Evolutionary conservation across 2,797 vertebrate genomes (phyloP).

Genomic region (Peromyscus aztecus): DNA sequence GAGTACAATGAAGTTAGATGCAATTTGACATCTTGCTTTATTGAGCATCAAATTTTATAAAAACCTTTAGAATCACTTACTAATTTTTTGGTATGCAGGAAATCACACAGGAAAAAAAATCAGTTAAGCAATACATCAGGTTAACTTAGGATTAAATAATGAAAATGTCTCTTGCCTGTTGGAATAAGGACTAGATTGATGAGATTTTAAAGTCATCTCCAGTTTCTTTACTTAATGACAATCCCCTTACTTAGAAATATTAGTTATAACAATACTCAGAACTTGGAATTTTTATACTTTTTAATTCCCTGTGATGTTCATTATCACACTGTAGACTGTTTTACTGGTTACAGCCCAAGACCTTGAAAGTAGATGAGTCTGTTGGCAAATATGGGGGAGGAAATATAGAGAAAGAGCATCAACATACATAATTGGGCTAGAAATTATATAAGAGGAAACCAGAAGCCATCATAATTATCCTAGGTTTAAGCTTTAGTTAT

Average conservation of each 20-base stretch:
- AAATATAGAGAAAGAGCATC: conserved; percentile 5
- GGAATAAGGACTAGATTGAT: conserved; percentile 54
- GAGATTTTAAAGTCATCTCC: conserved; percentile 68
- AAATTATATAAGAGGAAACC: conserved; percentile 62
- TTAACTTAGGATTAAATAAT: conserved; percentile 60
- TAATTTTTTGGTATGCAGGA: conserved; percentile 70
- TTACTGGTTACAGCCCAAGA: conserved; percentile 48
- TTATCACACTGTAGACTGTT: conserved; percentile 40
- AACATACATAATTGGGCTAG: neutral
- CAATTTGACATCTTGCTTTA: conserved; percentile 79
- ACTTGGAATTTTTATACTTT: conserved; percentile 54
- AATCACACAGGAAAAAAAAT: conserved; percentile 66
- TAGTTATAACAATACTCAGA: conserved; percentile 56
- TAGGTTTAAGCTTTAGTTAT: conserved; percentile 70
- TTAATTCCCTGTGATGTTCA: conserved; percentile 57
- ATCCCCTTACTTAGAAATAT: conserved; percentile 52
- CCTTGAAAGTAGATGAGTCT: conserved; percentile 44
- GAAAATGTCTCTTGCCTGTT: conserved; percentile 31
- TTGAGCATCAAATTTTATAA: conserved; percentile 51
- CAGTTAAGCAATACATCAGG: conserved; percentile 60
- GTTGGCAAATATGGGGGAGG: neutral
- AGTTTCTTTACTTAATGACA: conserved; percentile 61
- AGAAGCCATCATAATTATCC: conserved; percentile 36
- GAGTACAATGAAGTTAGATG: conserved; percentile 76
- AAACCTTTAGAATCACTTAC: conserved; percentile 71